Percentiles rank a stretch among this genome's conserved stretches.
Evolutionary conservation across 2,797 vertebrate genomes (phyloP).

Genomic region (Danio jaintianensis): DNA sequence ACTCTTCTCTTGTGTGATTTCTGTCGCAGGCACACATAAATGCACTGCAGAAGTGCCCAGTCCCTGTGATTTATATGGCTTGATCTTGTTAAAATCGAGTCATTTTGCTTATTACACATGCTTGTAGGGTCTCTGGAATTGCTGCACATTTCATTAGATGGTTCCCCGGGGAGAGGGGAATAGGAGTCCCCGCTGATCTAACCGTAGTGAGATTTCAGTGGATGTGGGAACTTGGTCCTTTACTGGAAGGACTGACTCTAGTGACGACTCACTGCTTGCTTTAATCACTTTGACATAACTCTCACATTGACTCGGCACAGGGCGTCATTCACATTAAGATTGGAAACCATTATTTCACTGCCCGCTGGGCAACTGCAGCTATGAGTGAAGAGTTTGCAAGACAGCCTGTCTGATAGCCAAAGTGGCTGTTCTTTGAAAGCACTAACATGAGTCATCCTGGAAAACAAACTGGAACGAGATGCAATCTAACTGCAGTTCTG

Average conservation of each 20-base stretch:
- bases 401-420: slow-evolving; percentile 8
- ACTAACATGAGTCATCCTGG: slow-evolving; percentile 47
- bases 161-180: slow-evolving; percentile 43
- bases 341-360: slow-evolving; percentile 30
- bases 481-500: slow-evolving; percentile 11
- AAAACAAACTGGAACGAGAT: slow-evolving; percentile 25
- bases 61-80: slow-evolving; percentile 42
- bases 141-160: slow-evolving; percentile 50
- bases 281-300: slow-evolving; percentile 36
- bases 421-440: slow-evolving; percentile 22
- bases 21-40: slow-evolving; percentile 15
- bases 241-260: slow-evolving; percentile 24
- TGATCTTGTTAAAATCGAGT: slow-evolving; percentile 55
- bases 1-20: background rate
- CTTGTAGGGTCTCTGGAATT: slow-evolving; percentile 50
- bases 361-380: slow-evolving; percentile 4
- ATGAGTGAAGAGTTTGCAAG: slow-evolving; percentile 21
- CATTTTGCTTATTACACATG: slow-evolving; percentile 57
- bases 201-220: slow-evolving; percentile 5
- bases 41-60: slow-evolving; percentile 32
- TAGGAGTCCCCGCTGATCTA: slow-evolving; percentile 39
- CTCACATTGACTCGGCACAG: slow-evolving; percentile 8
- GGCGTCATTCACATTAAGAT: slow-evolving; percentile 1
- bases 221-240: slow-evolving; percentile 18
- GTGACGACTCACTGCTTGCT: slow-evolving; percentile 30